Percentiles rank a stretch among this genome's conserved stretches.
Evolutionary conservation across 2,113 vertebrate genomes (phyloP).

Genomic region (Myxocyprinus asiaticus): DNA sequence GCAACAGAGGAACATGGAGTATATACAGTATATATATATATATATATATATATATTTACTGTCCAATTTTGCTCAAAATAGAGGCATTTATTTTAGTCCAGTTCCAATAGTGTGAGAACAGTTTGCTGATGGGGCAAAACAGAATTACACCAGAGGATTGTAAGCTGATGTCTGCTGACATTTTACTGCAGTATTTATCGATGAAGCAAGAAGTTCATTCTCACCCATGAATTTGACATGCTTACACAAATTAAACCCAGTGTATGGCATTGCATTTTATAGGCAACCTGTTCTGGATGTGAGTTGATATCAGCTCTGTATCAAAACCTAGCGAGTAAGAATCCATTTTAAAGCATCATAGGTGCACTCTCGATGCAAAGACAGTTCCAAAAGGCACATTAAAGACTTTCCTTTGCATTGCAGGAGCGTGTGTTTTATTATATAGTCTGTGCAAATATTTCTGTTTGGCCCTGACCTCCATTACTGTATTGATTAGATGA

Average conservation of each 20-base stretch:
- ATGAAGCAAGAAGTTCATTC: neutral
- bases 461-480: neutral
- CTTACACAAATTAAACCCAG: neutral
- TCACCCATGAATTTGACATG: neutral
- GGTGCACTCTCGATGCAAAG: too few species aligned
- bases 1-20: too few species aligned
- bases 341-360: too few species aligned
- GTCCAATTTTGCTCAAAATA: conserved; percentile 59
- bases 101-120: conserved; percentile 54
- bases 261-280: too few species aligned
- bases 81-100: conserved; percentile 57
- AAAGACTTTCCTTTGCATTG: too few species aligned
- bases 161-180: conserved; percentile 42
- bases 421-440: neutral
- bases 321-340: too few species aligned
- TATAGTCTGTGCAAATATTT: too few species aligned
- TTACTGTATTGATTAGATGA: conserved; percentile 27
- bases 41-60: too few species aligned
- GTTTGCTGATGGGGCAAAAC: conserved; percentile 58
- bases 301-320: too few species aligned
- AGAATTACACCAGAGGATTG: conserved; percentile 26
- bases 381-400: too few species aligned
- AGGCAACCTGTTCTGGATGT: too few species aligned
- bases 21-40: too few species aligned
- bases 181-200: conserved; percentile 22